A percentile compares a stretch with the other conserved stretches of the same genome.
Conservation (phyloP, 2,888 invertebrate species). For the Drosophila ustulata region DNA sequence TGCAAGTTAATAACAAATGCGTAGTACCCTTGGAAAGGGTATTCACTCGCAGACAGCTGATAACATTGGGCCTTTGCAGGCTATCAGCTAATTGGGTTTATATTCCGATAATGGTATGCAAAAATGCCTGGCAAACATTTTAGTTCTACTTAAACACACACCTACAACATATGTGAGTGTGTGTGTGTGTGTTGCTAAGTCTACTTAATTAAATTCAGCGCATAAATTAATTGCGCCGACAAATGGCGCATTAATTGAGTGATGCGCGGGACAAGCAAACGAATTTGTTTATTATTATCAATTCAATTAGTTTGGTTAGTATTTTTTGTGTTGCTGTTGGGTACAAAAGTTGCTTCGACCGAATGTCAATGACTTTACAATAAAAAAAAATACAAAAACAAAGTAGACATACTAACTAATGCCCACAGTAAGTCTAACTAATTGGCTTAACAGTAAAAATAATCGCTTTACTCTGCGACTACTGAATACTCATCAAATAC, state of each 20-base stretch:
- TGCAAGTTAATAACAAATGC: not conserved
- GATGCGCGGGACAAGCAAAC: slow-evolving; percentile 19
- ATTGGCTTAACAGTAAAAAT: slow-evolving; percentile 69
- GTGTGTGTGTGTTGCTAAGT: not conserved
- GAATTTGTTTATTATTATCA: slow-evolving; percentile 40
- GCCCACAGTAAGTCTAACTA: slow-evolving; percentile 43
- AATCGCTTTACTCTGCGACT: slow-evolving; percentile 51
- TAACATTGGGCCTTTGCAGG: slow-evolving; percentile 9
- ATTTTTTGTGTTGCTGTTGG: slow-evolving; percentile 17
- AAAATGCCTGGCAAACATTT: slow-evolving; percentile 23
- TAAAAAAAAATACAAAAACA: slow-evolving; percentile 2
- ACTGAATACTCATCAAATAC: slow-evolving; percentile 11
- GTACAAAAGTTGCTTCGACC: slow-evolving; percentile 26
- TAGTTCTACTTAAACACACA: not conserved
- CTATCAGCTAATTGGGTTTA: slow-evolving; percentile 26
- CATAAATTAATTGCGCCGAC: slow-evolving; percentile 22
- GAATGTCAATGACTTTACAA: slow-evolving; percentile 59
- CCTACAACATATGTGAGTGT: not conserved
- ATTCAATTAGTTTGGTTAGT: slow-evolving; percentile 22
- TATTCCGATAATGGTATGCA: slow-evolving; percentile 12
- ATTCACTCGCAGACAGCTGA: slow-evolving; percentile 7
- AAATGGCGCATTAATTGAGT: slow-evolving; percentile 31
- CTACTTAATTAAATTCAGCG: slow-evolving; percentile 29
- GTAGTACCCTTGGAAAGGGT: not conserved
- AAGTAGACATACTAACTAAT: slow-evolving; percentile 1